phyloP scores from a whole-genome alignment of 2,888 invertebrate genomes.

The Lutraria lutraria region DNA sequence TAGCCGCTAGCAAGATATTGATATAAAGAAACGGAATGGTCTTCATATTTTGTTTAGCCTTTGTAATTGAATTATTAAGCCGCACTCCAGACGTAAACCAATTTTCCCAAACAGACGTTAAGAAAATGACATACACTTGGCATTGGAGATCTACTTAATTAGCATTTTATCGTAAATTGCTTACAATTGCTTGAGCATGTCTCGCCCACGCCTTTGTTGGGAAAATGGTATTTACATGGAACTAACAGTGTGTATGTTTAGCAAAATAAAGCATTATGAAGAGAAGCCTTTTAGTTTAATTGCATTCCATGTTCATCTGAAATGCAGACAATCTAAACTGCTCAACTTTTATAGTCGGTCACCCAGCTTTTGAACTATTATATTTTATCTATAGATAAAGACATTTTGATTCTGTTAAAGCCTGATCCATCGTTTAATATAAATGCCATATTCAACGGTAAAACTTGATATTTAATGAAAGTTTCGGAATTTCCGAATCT shows the following conservation, averaged over 20 bases:
- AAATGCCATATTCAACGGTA: too few relatives aligned
- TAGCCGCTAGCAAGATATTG: neutral
- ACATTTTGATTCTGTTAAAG: too few relatives aligned
- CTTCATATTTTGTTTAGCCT: neutral
- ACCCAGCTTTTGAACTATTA: too few relatives aligned
- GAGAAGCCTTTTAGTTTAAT: neutral
- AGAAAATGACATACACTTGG: neutral
- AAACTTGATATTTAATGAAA: too few relatives aligned
- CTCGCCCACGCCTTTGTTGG: neutral
- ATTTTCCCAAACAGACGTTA: neutral
- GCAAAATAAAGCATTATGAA: neutral
- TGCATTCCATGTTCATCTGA: too few relatives aligned
- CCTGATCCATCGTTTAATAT: too few relatives aligned
- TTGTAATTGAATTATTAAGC: constrained; percentile 5
- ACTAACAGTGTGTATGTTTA: too few relatives aligned
- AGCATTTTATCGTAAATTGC: neutral
- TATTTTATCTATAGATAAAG: too few relatives aligned
- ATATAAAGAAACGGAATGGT: neutral
- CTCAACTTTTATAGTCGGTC: too few relatives aligned
- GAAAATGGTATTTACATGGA: neutral
- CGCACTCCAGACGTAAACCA: neutral
- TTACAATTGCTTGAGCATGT: neutral
- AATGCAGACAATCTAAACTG: too few relatives aligned
- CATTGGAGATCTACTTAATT: neutral
- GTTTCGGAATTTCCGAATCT: too few relatives aligned